Evolutionary conservation across 2,113 vertebrate genomes (phyloP), one percentile per base, ranked within the genome.

Genomic region (Seriola dumerili): DNA sequence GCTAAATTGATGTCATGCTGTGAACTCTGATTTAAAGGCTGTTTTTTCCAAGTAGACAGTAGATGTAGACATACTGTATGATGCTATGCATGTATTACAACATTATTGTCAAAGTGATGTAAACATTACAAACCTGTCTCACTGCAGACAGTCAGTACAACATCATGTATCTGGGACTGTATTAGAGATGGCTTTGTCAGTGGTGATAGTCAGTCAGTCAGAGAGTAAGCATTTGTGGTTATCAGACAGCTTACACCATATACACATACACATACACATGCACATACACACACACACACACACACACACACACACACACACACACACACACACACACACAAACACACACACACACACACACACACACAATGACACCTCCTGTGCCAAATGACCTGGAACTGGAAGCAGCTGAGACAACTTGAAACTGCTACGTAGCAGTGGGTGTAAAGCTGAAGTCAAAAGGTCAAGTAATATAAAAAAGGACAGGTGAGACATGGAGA

Each of bases 361-460:
- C 32, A 25, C 16, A 58, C 63, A 67, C 40, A n/a, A 12, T 14
- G 6, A 58, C 13, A 38, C 29, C 29, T 25, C 10, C 32, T 65
- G 34, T 64, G 46, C 16, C 32, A 38, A 23, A 59, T 48, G 19
- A 58, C 52, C 64, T 66, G 52, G 59, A 54, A 59, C 64, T 68
- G 38, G 29, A 59, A 68, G 42, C 19, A 67, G 17, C 42, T 59
- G 42, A 78, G 64, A 29, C 44, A 52, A 54, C 11, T 1, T 36
- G 9, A 46, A 12, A 25, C 38, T 46, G 19, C 8, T 50, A 21
- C 5, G n/a, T 9, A 52, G 17, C 50, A 54, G 19, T 1, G 8
- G 19, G 4, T 19, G 17, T 11, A 21, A 55, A 52, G 70, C 70
- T 50, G 23, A 80, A 32, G 25, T 66, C 40, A 72, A 38, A 57